These are phyloP conservation scores for Harpagoxenus sublaevis DNA, from an alignment of 2,888 invertebrate genomes.

Conservation along the genomic window DNA sequence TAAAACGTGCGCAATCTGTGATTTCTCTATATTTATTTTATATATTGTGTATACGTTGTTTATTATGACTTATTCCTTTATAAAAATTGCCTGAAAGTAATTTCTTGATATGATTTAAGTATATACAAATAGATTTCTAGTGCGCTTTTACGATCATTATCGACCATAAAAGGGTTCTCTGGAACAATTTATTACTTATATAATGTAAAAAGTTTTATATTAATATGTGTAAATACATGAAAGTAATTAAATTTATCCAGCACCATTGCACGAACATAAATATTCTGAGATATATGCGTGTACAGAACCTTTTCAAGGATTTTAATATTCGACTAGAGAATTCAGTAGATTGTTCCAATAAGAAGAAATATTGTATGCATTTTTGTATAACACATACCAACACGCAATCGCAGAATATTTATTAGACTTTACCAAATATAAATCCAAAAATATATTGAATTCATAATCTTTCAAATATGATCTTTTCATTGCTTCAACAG, in stretches of 20 bases:
- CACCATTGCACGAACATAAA: conserved; percentile 19
- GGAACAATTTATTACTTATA: conserved; percentile 12
- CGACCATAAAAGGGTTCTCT: conserved; percentile 37
- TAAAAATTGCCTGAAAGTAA: conserved; percentile 8
- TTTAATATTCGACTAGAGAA: conserved; percentile 7
- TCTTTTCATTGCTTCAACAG: conserved; percentile 6
- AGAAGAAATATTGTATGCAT: conserved; percentile 11
- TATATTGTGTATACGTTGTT: conserved; percentile 27
- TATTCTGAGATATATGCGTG: conserved; percentile 5
- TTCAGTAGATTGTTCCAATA: background rate
- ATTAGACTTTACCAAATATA: conserved; percentile 8
- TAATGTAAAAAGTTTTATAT: conserved; percentile 47
- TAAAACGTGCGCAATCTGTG: conserved; percentile 25
- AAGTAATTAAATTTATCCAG: conserved; percentile 24
- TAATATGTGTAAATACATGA: conserved; percentile 34
- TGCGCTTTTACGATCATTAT: conserved; percentile 27
- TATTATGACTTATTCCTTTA: conserved; percentile 19
- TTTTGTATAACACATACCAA: conserved; percentile 6
- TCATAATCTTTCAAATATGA: conserved; percentile 7
- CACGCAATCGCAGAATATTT: conserved; percentile 17
- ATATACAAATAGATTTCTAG: conserved; percentile 18
- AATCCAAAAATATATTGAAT: conserved; percentile 5
- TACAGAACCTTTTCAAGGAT: background rate
- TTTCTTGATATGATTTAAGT: conserved; percentile 9
- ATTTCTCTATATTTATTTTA: conserved; percentile 32